Conservation (phyloP, 1,140 invertebrate species). For the Rhagoletis zephyria region DNA sequence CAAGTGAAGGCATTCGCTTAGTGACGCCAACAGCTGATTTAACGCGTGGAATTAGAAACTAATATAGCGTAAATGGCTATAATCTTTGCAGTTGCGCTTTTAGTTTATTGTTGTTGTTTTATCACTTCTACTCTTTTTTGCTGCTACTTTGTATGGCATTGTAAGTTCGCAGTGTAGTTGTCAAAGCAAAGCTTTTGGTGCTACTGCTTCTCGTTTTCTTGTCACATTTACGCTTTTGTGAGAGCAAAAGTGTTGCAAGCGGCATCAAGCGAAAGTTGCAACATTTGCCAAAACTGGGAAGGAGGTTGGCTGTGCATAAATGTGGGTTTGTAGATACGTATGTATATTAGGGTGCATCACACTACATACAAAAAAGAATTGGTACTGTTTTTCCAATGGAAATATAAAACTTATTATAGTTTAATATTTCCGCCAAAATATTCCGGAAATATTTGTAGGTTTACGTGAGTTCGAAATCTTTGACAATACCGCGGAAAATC, state of each 20-base stretch:
- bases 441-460: no score
- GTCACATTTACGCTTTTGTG: neutral
- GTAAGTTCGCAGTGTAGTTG: neutral
- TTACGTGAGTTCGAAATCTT: no score
- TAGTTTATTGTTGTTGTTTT: neutral
- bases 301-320: neutral
- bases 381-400: no score
- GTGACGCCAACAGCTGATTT: conserved; percentile 36
- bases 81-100: neutral
- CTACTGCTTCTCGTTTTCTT: neutral
- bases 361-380: no score
- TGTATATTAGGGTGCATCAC: no score
- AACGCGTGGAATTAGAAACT: conserved; percentile 26
- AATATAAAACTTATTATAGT: no score
- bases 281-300: conserved; percentile 5
- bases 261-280: conserved; percentile 21
- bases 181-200: neutral
- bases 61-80: conserved; percentile 34
- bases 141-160: neutral
- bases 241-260: conserved; percentile 28
- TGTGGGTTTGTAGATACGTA: no score
- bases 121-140: neutral
- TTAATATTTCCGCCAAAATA: no score
- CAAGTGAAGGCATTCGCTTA: conserved; percentile 3
- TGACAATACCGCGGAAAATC: no score